A percentile compares a stretch with the other conserved stretches of the same genome.
These are phyloP conservation scores for Phenganax marumi DNA, from an alignment of 92 coral and sea anemone species.

Conservation along the genomic window DNA sequence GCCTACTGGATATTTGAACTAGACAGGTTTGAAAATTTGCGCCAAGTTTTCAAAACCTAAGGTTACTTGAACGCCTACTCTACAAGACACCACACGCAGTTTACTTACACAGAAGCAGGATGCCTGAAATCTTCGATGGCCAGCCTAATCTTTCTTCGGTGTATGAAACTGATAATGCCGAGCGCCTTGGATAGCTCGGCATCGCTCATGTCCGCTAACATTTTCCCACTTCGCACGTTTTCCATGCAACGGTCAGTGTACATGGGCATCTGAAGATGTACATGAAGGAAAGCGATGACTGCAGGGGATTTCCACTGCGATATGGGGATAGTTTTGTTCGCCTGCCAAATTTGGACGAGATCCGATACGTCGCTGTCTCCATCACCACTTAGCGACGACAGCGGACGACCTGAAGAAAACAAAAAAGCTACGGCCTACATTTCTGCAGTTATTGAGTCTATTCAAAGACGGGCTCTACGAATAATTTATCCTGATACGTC, in stretches of 20 bases:
- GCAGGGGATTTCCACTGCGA: conserved; percentile 90
- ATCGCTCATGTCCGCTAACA: conserved; percentile 83
- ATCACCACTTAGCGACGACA: conserved; percentile 25
- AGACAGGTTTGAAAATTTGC: too few relatives aligned
- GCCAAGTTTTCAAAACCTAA: too few relatives aligned
- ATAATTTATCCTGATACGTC: too few relatives aligned
- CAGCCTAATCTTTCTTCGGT: conserved; percentile 81
- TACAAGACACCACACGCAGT: not conserved
- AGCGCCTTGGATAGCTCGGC: conserved; percentile 77
- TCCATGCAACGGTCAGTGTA: conserved; percentile 89
- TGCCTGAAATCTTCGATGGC: conserved; percentile 95
- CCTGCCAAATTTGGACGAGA: conserved; percentile 79
- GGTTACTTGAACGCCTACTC: too few relatives aligned
- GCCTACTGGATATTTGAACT: too few relatives aligned
- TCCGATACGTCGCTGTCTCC: conserved; percentile 62
- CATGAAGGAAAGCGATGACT: conserved; percentile 75
- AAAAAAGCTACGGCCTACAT: not conserved
- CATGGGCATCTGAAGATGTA: conserved; percentile 93
- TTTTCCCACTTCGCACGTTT: conserved; percentile 89
- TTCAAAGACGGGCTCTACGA: too few relatives aligned
- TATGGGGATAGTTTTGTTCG: conserved; percentile 82
- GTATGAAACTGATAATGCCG: conserved; percentile 75
- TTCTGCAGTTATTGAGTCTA: too few relatives aligned
- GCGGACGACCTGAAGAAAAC: conserved; percentile 14
- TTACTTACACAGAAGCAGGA: conserved; percentile 71